These are phyloP conservation scores for Ceratotherium simum DNA, from an alignment of 2,113 vertebrate genomes.

Conservation along the genomic window DNA sequence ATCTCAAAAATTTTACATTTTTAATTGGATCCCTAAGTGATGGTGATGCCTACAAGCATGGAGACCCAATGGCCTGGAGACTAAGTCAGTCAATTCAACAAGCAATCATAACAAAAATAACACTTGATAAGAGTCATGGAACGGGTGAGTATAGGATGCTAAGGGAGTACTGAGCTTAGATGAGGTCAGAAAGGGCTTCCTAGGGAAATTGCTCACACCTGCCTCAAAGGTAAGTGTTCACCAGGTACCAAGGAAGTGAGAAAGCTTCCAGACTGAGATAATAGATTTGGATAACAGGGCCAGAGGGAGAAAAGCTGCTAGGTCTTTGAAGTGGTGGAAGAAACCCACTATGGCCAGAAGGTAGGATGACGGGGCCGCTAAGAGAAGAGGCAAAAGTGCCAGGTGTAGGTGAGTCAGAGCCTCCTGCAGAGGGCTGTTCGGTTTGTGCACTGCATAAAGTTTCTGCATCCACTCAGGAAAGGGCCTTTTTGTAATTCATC, in stretches of 20 bases:
- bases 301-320: background rate
- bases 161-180: background rate
- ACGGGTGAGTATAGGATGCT: background rate
- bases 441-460: background rate
- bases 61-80: background rate
- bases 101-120: background rate
- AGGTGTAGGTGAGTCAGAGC: background rate
- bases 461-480: background rate
- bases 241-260: background rate
- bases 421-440: rapidly evolving
- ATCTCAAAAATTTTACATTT: background rate
- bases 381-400: background rate
- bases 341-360: background rate
- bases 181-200: background rate
- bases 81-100: background rate
- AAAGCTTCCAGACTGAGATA: background rate
- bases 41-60: background rate
- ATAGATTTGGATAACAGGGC: background rate
- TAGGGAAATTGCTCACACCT: background rate
- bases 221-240: background rate
- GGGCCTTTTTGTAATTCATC: background rate
- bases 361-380: background rate
- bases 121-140: background rate
- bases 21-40: background rate
- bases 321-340: background rate